A percentile compares a stretch with the other conserved stretches of the same genome.
Conservation (phyloP, 1,140 invertebrate genomes). For the Drosophila trapezifrons region DNA sequence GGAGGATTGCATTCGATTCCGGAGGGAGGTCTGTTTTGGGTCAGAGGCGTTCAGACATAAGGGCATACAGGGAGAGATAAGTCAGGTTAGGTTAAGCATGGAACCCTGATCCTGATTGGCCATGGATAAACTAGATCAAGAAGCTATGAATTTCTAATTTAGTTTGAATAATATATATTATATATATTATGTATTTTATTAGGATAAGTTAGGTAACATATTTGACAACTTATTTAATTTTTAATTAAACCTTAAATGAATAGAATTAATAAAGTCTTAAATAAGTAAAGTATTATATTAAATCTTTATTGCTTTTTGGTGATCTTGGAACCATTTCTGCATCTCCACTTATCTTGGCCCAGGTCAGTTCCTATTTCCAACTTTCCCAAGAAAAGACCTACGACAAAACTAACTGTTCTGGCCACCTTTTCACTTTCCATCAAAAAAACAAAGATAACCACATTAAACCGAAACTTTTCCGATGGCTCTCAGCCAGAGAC, state of each 20-base stretch:
- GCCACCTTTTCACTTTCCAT: slow-evolving; percentile 63
- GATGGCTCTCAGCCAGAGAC: slow-evolving; percentile 14
- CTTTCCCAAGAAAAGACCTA: slow-evolving; percentile 68
- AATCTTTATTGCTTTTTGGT: fast-evolving
- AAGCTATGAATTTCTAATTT: no score
- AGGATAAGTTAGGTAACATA: no score
- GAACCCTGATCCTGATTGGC: slow-evolving; percentile 17
- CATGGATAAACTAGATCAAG: no score
- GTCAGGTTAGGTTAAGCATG: not conserved
- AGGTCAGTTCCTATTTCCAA: slow-evolving; percentile 50
- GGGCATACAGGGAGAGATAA: slow-evolving; percentile 29
- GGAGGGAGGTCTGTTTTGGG: slow-evolving; percentile 47
- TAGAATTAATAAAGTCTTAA: not conserved
- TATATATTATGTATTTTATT: no score
- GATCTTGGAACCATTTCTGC: not conserved
- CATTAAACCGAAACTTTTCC: slow-evolving; percentile 35
- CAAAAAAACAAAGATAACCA: slow-evolving; percentile 1
- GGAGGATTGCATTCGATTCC: slow-evolving; percentile 28
- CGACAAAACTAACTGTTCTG: slow-evolving; percentile 72
- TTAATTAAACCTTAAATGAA: not conserved
- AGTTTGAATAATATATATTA: not conserved
- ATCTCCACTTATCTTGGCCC: not conserved
- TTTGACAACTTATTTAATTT: not conserved
- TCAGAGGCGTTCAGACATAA: slow-evolving; percentile 47
- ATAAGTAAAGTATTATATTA: not conserved